These are phyloP conservation scores for Metallyticus violacea DNA, from an alignment of 2,888 invertebrate genomes.

Conservation along the genomic window DNA sequence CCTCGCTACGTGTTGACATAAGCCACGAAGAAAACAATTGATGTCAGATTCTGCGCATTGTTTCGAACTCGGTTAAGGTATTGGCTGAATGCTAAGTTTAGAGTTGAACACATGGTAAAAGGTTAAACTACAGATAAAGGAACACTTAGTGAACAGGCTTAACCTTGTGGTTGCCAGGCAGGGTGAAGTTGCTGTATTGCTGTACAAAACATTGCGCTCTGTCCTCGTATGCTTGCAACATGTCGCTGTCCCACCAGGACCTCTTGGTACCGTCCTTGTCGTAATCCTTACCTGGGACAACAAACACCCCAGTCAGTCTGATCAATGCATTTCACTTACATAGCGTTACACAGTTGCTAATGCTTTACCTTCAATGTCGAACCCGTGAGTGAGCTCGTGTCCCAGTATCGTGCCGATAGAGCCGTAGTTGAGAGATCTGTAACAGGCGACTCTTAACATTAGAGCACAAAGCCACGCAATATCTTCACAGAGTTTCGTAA, in stretches of 20 bases:
- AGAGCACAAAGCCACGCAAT: not conserved
- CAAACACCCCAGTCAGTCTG: not conserved
- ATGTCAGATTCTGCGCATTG: too few relatives aligned
- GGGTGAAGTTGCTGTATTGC: slow-evolving; percentile 65
- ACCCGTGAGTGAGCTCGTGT: slow-evolving; percentile 79
- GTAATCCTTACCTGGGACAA: slow-evolving; percentile 69
- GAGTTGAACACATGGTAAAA: too few relatives aligned
- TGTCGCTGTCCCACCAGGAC: slow-evolving; percentile 73
- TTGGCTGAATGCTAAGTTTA: too few relatives aligned
- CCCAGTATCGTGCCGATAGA: slow-evolving; percentile 83
- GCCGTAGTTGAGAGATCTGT: slow-evolving; percentile 69
- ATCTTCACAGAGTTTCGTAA: too few relatives aligned
- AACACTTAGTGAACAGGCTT: slow-evolving; percentile 41
- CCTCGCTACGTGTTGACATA: too few relatives aligned
- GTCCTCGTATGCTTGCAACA: slow-evolving; percentile 63
- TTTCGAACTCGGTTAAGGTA: too few relatives aligned
- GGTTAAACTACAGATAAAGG: too few relatives aligned
- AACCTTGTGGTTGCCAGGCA: slow-evolving; percentile 40
- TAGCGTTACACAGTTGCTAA: slow-evolving; percentile 8
- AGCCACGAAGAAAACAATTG: too few relatives aligned
- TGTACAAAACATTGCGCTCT: slow-evolving; percentile 69
- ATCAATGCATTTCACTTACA: not conserved
- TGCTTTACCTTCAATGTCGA: slow-evolving; percentile 67
- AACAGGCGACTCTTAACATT: not conserved
- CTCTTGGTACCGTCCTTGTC: slow-evolving; percentile 78